phyloP scores from a whole-genome alignment of 2,113 vertebrate genomes.

The Tetrax tetrax region DNA sequence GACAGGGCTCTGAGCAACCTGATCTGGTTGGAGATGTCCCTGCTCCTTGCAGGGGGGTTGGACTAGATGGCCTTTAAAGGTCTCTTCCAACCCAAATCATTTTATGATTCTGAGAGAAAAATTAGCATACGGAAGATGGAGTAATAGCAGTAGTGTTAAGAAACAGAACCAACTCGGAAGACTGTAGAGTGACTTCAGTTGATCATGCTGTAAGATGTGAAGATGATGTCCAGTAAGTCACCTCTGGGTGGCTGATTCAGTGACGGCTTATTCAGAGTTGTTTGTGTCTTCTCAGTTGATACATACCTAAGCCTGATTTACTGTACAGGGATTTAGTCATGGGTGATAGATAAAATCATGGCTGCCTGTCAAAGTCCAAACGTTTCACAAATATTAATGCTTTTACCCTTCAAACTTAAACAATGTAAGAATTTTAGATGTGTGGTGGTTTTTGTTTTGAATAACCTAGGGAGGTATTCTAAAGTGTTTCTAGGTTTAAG shows the following conservation, averaged over 20 bases:
- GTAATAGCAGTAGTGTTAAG: not conserved
- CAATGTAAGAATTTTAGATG: not conserved
- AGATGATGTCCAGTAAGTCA: not conserved
- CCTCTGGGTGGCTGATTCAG: not conserved
- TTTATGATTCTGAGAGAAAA: not conserved
- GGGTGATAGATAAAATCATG: accelerated
- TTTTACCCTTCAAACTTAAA: not conserved
- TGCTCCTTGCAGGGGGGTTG: too few relatives aligned
- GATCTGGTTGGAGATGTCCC: too few relatives aligned
- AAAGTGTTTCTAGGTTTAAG: not conserved
- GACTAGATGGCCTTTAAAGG: too few relatives aligned
- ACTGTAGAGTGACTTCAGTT: not conserved
- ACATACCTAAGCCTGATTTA: not conserved
- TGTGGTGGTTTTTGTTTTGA: not conserved
- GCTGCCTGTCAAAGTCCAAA: not conserved
- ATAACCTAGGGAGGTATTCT: not conserved
- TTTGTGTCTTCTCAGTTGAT: not conserved
- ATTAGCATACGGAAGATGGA: not conserved
- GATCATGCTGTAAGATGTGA: not conserved
- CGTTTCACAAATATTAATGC: not conserved
- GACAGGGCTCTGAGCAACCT: too few relatives aligned
- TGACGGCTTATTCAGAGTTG: not conserved
- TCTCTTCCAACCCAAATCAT: too few relatives aligned
- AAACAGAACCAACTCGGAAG: not conserved
- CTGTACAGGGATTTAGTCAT: not conserved